These are phyloP conservation scores for Hypocryptadius cinnamomeus DNA, from an alignment of 2,113 vertebrate genomes.

Conservation along the genomic window DNA sequence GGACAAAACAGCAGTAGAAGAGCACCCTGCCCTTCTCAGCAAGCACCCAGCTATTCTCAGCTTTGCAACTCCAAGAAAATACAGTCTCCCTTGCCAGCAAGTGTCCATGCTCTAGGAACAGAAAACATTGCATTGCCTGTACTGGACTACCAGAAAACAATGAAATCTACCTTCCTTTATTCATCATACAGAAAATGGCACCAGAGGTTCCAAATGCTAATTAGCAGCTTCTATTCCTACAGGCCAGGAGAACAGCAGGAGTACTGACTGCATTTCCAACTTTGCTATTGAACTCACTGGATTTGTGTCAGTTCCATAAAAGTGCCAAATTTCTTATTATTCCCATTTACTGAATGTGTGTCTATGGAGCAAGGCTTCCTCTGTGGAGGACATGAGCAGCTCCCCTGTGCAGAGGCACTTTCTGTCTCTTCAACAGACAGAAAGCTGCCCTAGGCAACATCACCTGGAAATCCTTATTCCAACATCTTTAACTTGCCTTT, in stretches of 20 bases:
- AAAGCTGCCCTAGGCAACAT: not conserved
- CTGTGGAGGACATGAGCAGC: not conserved
- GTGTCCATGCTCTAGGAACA: not conserved
- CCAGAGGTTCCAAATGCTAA: not conserved
- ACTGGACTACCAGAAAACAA: not conserved
- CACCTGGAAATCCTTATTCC: not conserved
- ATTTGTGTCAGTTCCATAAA: not conserved
- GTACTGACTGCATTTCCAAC: not conserved
- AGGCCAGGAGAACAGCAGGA: not conserved
- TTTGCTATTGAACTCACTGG: not conserved
- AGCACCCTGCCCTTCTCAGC: not conserved
- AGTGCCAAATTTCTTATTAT: not conserved
- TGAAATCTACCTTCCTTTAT: not conserved
- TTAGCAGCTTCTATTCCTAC: not conserved
- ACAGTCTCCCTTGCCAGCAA: not conserved
- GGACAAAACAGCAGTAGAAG: not conserved
- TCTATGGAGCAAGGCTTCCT: not conserved
- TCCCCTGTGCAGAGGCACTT: not conserved
- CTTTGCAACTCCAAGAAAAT: not conserved
- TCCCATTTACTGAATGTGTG: not conserved
- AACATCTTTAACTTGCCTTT: not conserved
- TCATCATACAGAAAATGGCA: not conserved
- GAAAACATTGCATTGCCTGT: not conserved
- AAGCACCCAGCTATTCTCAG: not conserved
- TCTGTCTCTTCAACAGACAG: not conserved